Conservation (phyloP, 2,888 invertebrate species). For the Parascotia fuliginaria region DNA sequence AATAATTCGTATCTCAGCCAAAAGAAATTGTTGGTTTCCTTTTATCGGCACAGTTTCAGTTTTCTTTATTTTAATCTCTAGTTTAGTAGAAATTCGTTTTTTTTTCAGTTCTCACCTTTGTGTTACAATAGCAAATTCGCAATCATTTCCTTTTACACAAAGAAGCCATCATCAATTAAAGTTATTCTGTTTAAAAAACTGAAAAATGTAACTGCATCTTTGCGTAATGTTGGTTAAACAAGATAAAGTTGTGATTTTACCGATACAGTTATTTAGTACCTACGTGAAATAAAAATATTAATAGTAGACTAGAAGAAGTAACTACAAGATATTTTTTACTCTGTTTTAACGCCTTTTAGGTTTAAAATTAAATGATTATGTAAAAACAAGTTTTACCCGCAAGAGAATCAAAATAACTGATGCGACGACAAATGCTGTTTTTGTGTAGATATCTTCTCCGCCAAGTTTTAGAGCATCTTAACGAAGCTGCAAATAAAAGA, state of each 20-base stretch:
- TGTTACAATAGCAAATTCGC: slow-evolving; percentile 3
- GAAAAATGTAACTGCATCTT: slow-evolving; percentile 4
- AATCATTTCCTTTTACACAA: slow-evolving; percentile 4
- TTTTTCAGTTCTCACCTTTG: not conserved
- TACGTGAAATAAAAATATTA: slow-evolving; percentile 25
- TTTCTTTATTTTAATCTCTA: slow-evolving; percentile 54
- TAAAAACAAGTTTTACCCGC: slow-evolving; percentile 27
- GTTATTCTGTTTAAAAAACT: not conserved
- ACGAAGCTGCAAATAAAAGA: slow-evolving; percentile 44
- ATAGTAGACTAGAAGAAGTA: slow-evolving; percentile 20
- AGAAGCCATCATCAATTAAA: not conserved
- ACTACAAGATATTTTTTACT: slow-evolving; percentile 5
- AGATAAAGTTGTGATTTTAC: slow-evolving; percentile 24
- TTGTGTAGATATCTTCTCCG: slow-evolving; percentile 22
- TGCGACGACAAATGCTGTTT: slow-evolving; percentile 39
- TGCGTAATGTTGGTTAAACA: slow-evolving; percentile 11
- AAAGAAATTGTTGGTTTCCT: slow-evolving; percentile 58
- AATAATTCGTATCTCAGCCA: slow-evolving; percentile 30
- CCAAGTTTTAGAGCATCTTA: slow-evolving; percentile 53
- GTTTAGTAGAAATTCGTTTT: slow-evolving; percentile 40
- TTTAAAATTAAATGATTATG: slow-evolving; percentile 22
- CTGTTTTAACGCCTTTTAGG: not conserved
- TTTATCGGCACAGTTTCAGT: slow-evolving; percentile 45
- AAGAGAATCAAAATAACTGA: slow-evolving; percentile 34
- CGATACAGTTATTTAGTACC: slow-evolving; percentile 31